These are phyloP conservation scores for Sinopyrophorus schimmeli DNA, from an alignment of 2,888 invertebrate species.

Conservation along the genomic window DNA sequence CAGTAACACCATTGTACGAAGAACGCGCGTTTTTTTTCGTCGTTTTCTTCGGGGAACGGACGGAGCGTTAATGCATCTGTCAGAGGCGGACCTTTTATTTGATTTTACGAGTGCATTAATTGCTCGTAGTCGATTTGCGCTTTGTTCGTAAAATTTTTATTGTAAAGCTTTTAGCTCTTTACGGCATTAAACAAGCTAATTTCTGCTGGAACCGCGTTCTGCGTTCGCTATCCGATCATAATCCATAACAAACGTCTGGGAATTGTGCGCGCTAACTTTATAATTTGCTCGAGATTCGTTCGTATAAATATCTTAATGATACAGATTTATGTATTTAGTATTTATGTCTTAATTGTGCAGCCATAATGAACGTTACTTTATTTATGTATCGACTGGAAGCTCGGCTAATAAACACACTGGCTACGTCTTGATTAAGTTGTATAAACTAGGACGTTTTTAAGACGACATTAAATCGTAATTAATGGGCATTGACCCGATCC, in stretches of 20 bases:
- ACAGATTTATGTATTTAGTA: constrained; percentile 29
- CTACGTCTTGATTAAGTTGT: constrained; percentile 35
- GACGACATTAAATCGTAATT: constrained; percentile 39
- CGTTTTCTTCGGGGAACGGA: too few relatives aligned
- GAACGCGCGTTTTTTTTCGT: too few relatives aligned
- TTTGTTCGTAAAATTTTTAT: constrained; percentile 31
- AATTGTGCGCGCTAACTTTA: constrained; percentile 17
- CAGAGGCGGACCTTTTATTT: constrained; percentile 46
- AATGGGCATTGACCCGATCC: constrained; percentile 37
- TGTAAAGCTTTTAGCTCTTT: constrained; percentile 29
- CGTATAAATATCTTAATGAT: constrained; percentile 29
- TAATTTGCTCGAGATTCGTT: constrained; percentile 19
- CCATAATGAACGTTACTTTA: constrained; percentile 25
- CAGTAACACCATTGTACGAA: too few relatives aligned
- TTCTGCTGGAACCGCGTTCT: constrained; percentile 14
- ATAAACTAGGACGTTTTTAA: constrained; percentile 37
- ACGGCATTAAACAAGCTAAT: constrained; percentile 28
- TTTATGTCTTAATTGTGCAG: constrained; percentile 31
- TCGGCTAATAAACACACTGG: constrained; percentile 32
- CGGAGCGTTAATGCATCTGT: constrained; percentile 50
- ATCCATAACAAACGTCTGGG: constrained; percentile 13
- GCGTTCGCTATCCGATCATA: constrained; percentile 17
- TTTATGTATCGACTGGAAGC: constrained; percentile 27
- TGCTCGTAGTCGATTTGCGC: constrained; percentile 38
- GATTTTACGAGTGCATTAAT: constrained; percentile 47